Conservation (phyloP, 2,888 invertebrate genomes). For the Ferdinandea cuprea region DNA sequence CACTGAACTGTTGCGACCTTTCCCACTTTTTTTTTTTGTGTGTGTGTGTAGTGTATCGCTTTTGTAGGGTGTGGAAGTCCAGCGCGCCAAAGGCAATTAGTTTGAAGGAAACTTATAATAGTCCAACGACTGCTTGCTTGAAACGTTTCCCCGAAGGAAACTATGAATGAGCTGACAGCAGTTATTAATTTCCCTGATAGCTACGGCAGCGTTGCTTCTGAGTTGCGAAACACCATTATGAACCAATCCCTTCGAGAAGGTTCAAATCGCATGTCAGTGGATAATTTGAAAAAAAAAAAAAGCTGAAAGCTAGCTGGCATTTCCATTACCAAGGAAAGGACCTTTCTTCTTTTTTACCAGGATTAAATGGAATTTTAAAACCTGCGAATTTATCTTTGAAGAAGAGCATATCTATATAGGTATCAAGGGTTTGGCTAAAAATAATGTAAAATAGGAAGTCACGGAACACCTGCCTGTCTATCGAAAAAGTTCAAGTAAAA, state of each 20-base stretch:
- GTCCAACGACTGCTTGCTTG: neutral
- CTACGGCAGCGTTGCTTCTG: slow-evolving; percentile 4
- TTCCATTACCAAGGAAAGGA: neutral
- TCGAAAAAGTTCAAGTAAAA: no score
- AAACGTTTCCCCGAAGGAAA: slow-evolving; percentile 5
- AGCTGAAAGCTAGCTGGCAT: no score
- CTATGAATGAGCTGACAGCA: slow-evolving; percentile 47
- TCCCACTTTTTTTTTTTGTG: slow-evolving; percentile 59
- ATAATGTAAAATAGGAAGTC: no score
- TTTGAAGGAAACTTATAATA: slow-evolving; percentile 33
- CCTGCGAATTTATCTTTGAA: no score
- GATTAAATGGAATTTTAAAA: no score
- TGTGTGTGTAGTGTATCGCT: neutral
- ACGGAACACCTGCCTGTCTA: no score
- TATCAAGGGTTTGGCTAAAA: no score
- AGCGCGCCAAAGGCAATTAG: slow-evolving; percentile 52
- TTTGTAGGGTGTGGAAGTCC: slow-evolving; percentile 58
- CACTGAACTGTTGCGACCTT: slow-evolving; percentile 71
- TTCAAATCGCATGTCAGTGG: slow-evolving; percentile 21
- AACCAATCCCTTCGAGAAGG: slow-evolving; percentile 1
- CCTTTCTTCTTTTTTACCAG: no score
- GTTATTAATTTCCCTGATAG: slow-evolving; percentile 61
- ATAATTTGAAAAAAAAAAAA: slow-evolving; percentile 3
- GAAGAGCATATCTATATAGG: no score
- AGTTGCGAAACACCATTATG: slow-evolving; percentile 1